phyloP scores from a whole-genome alignment of 1,140 invertebrate species.

The Philopotamus ludificatus region DNA sequence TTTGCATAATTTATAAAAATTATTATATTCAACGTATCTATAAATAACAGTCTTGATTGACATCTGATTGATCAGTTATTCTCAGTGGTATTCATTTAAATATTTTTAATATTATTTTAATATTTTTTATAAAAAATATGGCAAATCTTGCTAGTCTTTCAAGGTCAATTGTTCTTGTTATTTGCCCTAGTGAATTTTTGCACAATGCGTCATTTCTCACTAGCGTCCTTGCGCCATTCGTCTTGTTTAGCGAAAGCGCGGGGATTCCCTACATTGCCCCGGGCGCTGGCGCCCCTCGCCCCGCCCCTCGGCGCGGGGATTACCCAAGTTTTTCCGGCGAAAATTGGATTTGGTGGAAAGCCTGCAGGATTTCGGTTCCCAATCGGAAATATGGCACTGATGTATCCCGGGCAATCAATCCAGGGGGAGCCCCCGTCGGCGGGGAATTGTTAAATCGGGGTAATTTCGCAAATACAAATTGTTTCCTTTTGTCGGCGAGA shows the following conservation, averaged over 20 bases:
- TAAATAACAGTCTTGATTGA: too few relatives aligned
- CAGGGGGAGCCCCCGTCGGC: not conserved
- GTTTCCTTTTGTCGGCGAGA: not conserved
- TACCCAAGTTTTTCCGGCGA: slow-evolving; percentile 1
- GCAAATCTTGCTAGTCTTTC: too few relatives aligned
- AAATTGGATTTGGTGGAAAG: slow-evolving; percentile 15
- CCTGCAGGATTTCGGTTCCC: slow-evolving; percentile 3
- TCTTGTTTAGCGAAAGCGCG: slow-evolving; percentile 12
- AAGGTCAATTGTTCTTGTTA: too few relatives aligned
- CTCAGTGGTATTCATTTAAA: not conserved
- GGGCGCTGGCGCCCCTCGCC: too few relatives aligned
- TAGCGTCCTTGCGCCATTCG: slow-evolving; percentile 16
- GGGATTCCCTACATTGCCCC: too few relatives aligned
- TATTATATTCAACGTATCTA: too few relatives aligned
- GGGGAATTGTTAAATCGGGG: slow-evolving; percentile 6
- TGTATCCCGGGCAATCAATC: slow-evolving; percentile 12
- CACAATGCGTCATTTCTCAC: slow-evolving; percentile 20
- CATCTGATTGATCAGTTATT: too few relatives aligned
- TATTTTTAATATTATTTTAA: not conserved
- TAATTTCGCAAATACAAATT: slow-evolving; percentile 14
- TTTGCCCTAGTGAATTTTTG: too few relatives aligned
- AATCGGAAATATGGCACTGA: slow-evolving; percentile 20
- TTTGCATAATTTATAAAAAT: too few relatives aligned
- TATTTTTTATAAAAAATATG: not conserved
- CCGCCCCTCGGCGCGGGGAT: not conserved